A percentile compares a stretch with the other conserved stretches of the same genome.
These are phyloP conservation scores for Asbolus verrucosus DNA, from an alignment of 1,140 invertebrate species.

Conservation along the genomic window DNA sequence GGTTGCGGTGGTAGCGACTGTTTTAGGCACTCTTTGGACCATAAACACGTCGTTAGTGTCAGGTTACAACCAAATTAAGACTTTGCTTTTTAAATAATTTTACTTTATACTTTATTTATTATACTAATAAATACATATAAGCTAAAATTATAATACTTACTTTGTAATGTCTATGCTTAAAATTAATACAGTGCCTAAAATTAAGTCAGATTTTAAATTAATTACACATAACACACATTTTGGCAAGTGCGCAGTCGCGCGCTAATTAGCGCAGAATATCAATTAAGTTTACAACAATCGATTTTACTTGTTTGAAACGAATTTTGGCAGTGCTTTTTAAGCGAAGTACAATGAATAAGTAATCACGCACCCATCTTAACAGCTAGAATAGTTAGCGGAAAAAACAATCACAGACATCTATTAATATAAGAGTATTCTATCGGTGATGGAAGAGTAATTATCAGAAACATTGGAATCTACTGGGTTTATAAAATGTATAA, in stretches of 20 bases:
- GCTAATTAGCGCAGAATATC: constrained; percentile 14
- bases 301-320: constrained; percentile 15
- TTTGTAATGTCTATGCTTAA: constrained; percentile 46
- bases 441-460: constrained; percentile 18
- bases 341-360: constrained; percentile 46
- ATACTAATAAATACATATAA: constrained; percentile 53
- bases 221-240: constrained; percentile 40
- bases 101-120: constrained; percentile 24
- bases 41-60: constrained; percentile 54
- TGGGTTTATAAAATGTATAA: neutral
- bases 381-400: constrained; percentile 40
- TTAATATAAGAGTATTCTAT: constrained; percentile 44
- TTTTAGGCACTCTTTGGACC: constrained; percentile 48
- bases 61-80: constrained; percentile 52
- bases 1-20: constrained; percentile 49
- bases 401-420: constrained; percentile 54
- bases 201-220: constrained; percentile 41
- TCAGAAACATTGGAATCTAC: constrained; percentile 21
- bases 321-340: constrained; percentile 52
- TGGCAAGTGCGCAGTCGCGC: constrained; percentile 52
- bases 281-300: constrained; percentile 18
- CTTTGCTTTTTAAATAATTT: constrained; percentile 29
- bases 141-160: constrained; percentile 54
- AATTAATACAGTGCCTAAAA: constrained; percentile 43
- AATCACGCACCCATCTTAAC: constrained; percentile 45